These are phyloP conservation scores for Unio pictorum DNA, from an alignment of 2,888 invertebrate genomes.

Conservation along the genomic window DNA sequence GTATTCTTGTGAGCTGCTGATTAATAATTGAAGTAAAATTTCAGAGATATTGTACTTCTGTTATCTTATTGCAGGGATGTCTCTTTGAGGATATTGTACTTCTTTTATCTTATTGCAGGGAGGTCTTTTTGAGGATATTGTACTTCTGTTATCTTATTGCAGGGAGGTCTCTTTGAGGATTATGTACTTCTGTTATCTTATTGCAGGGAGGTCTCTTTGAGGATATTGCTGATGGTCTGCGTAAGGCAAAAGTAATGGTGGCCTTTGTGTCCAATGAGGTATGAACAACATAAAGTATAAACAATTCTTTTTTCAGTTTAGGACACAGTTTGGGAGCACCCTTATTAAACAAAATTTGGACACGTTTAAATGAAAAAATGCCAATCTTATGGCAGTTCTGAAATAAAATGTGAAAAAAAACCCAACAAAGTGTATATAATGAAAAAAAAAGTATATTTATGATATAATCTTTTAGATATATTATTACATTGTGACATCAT, in stretches of 20 bases:
- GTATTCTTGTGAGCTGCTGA: too few relatives aligned
- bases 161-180: conserved; percentile 68
- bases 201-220: conserved; percentile 66
- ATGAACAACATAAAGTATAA: background rate
- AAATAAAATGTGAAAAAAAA: too few relatives aligned
- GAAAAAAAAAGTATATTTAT: too few relatives aligned
- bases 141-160: conserved; percentile 7
- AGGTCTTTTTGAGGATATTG: conserved; percentile 69
- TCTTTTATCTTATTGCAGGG: conserved; percentile 37
- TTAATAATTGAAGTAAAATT: too few relatives aligned
- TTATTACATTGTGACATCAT: too few relatives aligned
- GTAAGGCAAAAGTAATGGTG: conserved; percentile 64
- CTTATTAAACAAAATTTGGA: too few relatives aligned
- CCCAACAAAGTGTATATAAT: too few relatives aligned
- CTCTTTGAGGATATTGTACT: conserved; percentile 66
- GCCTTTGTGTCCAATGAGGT: conserved; percentile 70
- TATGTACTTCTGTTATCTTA: conserved; percentile 1
- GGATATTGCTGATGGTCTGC: conserved; percentile 67
- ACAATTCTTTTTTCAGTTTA: too few relatives aligned
- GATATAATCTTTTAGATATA: too few relatives aligned
- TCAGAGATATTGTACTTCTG: background rate
- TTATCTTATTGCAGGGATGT: conserved; percentile 51
- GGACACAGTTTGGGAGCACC: too few relatives aligned
- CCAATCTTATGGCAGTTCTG: too few relatives aligned
- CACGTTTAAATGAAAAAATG: too few relatives aligned